Percentiles rank a stretch among this genome's conserved stretches.
These are phyloP conservation scores for Melanocharis versteri DNA, from an alignment of 2,113 vertebrate species.

Conservation along the genomic window DNA sequence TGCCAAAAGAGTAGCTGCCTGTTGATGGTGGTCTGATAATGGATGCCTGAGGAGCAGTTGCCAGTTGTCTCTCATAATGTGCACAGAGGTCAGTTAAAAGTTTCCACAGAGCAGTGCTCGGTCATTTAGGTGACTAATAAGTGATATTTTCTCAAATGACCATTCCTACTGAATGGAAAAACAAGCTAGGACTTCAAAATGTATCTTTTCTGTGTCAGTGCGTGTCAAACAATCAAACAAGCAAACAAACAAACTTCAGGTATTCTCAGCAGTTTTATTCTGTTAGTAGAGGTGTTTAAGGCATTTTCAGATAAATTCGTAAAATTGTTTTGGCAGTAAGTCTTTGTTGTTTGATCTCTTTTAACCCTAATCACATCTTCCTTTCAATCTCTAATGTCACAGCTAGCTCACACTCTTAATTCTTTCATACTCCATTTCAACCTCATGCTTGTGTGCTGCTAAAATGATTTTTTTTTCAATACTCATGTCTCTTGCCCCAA, in stretches of 20 bases:
- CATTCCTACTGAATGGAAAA: background rate
- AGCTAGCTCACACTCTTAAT: background rate
- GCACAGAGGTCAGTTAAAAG: background rate
- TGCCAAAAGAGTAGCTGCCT: background rate
- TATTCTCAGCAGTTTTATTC: background rate
- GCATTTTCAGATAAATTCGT: background rate
- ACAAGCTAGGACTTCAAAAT: background rate
- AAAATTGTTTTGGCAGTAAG: constrained; percentile 46
- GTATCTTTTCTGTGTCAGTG: background rate
- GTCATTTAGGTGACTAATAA: background rate
- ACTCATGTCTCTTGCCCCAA: background rate
- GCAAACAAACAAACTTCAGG: background rate
- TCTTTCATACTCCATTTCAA: background rate
- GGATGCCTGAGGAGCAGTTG: background rate
- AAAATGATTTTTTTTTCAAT: constrained; percentile 1
- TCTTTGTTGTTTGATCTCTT: constrained; percentile 56
- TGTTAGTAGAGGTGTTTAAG: constrained; percentile 6
- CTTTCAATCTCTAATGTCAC: constrained; percentile 48
- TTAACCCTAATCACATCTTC: constrained; percentile 49
- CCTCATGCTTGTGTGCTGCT: background rate
- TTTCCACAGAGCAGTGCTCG: background rate
- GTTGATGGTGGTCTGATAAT: background rate
- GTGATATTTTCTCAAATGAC: background rate
- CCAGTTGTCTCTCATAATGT: background rate
- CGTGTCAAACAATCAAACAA: background rate